These are phyloP conservation scores for Heliconius cydno DNA, from an alignment of 2,888 invertebrate species.

Conservation along the genomic window DNA sequence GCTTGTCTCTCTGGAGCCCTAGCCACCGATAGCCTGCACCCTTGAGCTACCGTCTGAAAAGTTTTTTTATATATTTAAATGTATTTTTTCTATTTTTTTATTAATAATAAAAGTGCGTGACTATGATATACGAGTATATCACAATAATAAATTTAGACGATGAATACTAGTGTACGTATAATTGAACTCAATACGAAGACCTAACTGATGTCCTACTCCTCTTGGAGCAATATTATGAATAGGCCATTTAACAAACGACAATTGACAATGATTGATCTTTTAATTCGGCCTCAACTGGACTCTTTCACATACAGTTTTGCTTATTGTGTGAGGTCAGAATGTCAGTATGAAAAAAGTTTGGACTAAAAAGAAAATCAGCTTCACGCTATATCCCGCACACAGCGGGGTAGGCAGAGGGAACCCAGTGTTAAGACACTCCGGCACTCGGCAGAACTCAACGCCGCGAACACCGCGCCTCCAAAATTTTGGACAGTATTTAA, in stretches of 20 bases:
- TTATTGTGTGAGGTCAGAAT: slow-evolving; percentile 35
- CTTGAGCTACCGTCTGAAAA: no score
- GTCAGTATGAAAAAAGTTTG: slow-evolving; percentile 11
- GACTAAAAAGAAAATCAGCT: no score
- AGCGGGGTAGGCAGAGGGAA: no score
- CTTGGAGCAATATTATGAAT: slow-evolving; percentile 46
- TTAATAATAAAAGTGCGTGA: no score
- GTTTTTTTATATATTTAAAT: no score
- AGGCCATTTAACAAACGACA: slow-evolving; percentile 44
- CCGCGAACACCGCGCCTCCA: no score
- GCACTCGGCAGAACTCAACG: no score
- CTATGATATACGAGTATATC: not conserved
- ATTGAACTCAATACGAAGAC: slow-evolving; percentile 33
- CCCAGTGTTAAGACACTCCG: no score
- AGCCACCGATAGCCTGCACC: no score
- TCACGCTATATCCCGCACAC: no score
- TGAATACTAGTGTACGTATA: slow-evolving; percentile 3
- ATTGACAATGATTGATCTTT: slow-evolving; percentile 46
- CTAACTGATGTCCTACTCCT: slow-evolving; percentile 34
- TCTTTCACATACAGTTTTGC: slow-evolving; percentile 32
- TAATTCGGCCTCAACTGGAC: slow-evolving; percentile 43
- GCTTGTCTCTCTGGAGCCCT: no score
- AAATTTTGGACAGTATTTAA: slow-evolving; percentile 6
- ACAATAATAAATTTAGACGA: not conserved
- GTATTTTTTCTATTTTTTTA: no score